Percentiles rank a stretch among this genome's conserved stretches.
phyloP scores from a whole-genome alignment of 2,888 invertebrate species.

The Drosophila longiperda region DNA sequence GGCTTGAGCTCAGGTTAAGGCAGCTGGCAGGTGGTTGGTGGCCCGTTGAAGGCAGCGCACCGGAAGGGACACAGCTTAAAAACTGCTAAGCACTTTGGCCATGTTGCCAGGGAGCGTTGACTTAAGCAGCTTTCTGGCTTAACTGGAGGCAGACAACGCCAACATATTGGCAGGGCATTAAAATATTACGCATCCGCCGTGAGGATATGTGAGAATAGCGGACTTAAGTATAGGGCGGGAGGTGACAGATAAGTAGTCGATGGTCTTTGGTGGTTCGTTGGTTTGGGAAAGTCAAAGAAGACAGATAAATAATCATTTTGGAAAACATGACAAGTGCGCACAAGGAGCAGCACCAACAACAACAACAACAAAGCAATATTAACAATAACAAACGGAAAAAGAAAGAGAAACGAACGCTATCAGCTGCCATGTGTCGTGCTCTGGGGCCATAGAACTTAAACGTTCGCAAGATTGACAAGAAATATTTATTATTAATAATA shows the following conservation, averaged over 20 bases:
- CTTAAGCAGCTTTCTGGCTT: slow-evolving; percentile 73
- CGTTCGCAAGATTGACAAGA: slow-evolving; percentile 69
- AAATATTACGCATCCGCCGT: slow-evolving; percentile 67
- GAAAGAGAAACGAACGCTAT: slow-evolving; percentile 8
- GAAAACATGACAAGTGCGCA: slow-evolving; percentile 66
- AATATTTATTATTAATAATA: slow-evolving; percentile 80
- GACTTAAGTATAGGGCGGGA: not conserved
- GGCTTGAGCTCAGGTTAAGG: slow-evolving; percentile 47
- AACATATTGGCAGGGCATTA: slow-evolving; percentile 69
- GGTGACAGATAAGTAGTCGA: slow-evolving; percentile 1
- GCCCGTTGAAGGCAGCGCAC: not conserved
- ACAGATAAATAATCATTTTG: slow-evolving; percentile 67
- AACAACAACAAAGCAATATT: slow-evolving; percentile 4
- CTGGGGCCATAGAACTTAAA: slow-evolving; percentile 66
- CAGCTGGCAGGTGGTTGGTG: slow-evolving; percentile 1
- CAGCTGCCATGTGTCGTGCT: slow-evolving; percentile 60
- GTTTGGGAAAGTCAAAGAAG: slow-evolving; percentile 33
- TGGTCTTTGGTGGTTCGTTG: not conserved
- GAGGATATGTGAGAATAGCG: slow-evolving; percentile 18
- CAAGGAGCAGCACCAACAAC: slow-evolving; percentile 25
- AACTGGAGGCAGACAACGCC: slow-evolving; percentile 57
- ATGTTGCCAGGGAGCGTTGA: slow-evolving; percentile 53
- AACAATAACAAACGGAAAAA: slow-evolving; percentile 12
- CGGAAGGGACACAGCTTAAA: slow-evolving; percentile 55
- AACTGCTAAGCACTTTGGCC: slow-evolving; percentile 72